Percentiles rank a stretch among this genome's conserved stretches.
Conservation (phyloP, 2,113 vertebrate genomes). For the Prietella phreatophila region DNA sequence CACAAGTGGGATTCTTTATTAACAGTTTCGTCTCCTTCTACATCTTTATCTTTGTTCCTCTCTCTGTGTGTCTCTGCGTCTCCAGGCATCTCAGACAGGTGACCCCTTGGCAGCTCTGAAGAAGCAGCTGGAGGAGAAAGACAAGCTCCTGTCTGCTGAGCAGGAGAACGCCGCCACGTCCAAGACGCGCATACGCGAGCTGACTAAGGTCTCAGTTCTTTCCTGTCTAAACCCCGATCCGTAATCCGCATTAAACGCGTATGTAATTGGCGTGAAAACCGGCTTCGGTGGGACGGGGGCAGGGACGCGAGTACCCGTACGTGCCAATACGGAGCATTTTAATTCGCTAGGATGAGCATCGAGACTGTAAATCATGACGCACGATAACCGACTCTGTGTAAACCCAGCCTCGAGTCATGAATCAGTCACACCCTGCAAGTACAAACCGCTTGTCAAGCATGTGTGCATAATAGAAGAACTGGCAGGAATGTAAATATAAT, state of each 20-base stretch:
- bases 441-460: neutral
- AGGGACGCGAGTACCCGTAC: neutral
- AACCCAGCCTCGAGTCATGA: neutral
- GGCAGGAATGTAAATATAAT: neutral
- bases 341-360: neutral
- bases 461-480: neutral
- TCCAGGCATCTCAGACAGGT: slow-evolving; percentile 80
- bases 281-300: neutral
- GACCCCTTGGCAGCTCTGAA: slow-evolving; percentile 78
- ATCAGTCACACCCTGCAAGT: neutral
- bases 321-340: neutral
- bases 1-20: neutral
- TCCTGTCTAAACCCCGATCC: neutral
- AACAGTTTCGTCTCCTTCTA: neutral
- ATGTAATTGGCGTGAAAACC: neutral
- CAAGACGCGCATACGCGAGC: slow-evolving; percentile 77
- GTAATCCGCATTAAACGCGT: neutral
- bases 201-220: slow-evolving; percentile 73
- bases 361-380: neutral
- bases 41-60: neutral
- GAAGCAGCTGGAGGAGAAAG: slow-evolving; percentile 85
- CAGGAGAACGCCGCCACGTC: slow-evolving; percentile 73
- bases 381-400: neutral
- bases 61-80: neutral
- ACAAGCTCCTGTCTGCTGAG: slow-evolving; percentile 76